Evolutionary conservation across 2,113 vertebrate genomes (phyloP).

Genomic region (Chloropsis hardwickii): DNA sequence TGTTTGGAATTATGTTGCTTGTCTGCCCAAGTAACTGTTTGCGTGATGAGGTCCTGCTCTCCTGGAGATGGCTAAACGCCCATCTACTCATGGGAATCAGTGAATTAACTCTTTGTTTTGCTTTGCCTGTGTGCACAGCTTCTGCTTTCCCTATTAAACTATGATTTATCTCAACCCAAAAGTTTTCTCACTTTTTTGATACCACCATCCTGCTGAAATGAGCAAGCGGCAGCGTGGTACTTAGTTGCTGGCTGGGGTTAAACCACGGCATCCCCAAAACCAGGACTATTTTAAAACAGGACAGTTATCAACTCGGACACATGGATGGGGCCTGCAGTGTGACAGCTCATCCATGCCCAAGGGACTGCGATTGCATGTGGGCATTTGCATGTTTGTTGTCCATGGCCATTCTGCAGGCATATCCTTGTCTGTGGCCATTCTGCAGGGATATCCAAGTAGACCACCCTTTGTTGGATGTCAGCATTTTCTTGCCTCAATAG

Average conservation of each 20-base stretch:
- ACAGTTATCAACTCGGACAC: neutral
- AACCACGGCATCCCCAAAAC: neutral
- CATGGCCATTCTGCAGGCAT: neutral
- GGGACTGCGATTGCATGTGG: rapidly evolving
- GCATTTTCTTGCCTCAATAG: neutral
- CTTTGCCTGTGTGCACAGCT: neutral
- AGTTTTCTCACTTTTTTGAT: neutral
- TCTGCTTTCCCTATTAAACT: neutral
- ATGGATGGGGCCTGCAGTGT: neutral
- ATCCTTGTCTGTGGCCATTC: neutral
- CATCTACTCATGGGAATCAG: neutral
- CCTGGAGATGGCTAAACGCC: neutral
- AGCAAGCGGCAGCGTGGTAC: neutral
- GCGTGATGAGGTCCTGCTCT: neutral
- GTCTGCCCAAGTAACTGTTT: neutral
- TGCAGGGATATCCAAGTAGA: neutral
- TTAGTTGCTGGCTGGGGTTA: neutral
- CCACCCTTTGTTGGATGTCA: neutral
- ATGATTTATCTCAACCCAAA: neutral
- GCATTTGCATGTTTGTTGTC: rapidly evolving
- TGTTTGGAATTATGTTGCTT: neutral
- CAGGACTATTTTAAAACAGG: rapidly evolving
- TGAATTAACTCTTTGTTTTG: neutral
- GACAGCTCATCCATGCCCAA: neutral
- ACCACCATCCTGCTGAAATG: neutral